Conservation (phyloP, 2,797 vertebrate genomes). For the Picus viridis region DNA sequence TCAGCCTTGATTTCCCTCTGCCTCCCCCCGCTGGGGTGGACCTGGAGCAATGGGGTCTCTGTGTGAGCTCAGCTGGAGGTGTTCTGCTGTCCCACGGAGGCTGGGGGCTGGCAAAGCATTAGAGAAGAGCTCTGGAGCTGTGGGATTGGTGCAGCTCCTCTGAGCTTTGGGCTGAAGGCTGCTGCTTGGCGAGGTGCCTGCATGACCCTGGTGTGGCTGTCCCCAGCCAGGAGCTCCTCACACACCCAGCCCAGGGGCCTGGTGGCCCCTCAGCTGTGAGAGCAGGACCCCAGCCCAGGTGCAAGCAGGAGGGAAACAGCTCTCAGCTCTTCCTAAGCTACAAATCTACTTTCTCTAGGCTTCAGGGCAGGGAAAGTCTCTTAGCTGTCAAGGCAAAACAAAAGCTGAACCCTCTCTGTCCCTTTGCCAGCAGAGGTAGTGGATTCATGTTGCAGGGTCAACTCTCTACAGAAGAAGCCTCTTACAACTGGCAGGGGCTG, state of each 20-base stretch:
- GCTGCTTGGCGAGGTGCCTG: not conserved
- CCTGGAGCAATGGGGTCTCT: not conserved
- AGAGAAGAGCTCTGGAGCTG: not conserved
- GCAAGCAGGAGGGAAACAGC: not conserved
- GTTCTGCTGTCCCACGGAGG: too few relatives aligned
- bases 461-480: not conserved
- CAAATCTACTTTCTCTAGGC: not conserved
- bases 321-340: not conserved
- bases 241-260: not conserved
- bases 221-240: accelerated
- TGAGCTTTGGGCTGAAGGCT: not conserved
- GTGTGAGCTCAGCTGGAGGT: too few relatives aligned
- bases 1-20: too few relatives aligned
- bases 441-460: not conserved
- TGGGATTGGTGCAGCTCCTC: not conserved
- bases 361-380: constrained; percentile 1
- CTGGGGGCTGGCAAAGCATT: too few relatives aligned
- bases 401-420: not conserved
- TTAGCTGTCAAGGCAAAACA: not conserved
- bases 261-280: accelerated
- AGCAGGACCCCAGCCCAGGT: not conserved
- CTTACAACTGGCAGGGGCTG: not conserved
- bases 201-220: accelerated
- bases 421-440: constrained; percentile 16
- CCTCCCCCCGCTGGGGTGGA: accelerated